A percentile compares a stretch with the other conserved stretches of the same genome.
Evolutionary conservation across 2,888 invertebrate genomes (phyloP).

Genomic region (Philaethria dido): DNA sequence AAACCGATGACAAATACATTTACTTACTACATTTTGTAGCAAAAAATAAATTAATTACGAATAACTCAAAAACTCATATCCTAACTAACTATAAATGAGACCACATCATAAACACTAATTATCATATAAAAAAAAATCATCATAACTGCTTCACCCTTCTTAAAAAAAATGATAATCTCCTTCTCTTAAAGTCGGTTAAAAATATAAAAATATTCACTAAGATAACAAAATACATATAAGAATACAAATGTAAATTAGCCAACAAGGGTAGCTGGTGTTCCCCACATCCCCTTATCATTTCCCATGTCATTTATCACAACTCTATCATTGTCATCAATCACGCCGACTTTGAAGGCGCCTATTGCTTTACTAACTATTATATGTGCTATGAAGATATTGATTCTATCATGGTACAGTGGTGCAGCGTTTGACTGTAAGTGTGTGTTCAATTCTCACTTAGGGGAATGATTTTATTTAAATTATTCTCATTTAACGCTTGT

Average conservation of each 20-base stretch:
- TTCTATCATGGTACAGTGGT: neutral
- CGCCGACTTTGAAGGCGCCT: neutral
- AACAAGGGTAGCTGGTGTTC: slow-evolving; percentile 10
- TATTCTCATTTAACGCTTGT: too few species aligned
- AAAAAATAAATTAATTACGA: too few species aligned
- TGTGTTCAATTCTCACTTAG: neutral
- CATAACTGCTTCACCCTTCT: too few species aligned
- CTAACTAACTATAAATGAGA: too few species aligned
- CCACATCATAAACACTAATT: too few species aligned
- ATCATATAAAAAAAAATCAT: too few species aligned
- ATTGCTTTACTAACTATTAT: neutral
- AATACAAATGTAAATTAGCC: slow-evolving; percentile 22
- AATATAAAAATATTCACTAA: neutral
- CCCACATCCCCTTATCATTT: slow-evolving; percentile 13
- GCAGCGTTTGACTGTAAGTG: neutral
- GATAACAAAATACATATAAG: neutral
- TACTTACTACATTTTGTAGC: too few species aligned
- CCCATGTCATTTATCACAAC: slow-evolving; percentile 16
- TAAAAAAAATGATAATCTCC: too few species aligned
- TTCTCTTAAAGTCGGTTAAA: too few species aligned
- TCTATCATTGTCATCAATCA: slow-evolving; percentile 24
- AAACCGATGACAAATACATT: too few species aligned
- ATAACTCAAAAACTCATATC: too few species aligned
- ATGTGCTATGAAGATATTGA: neutral
- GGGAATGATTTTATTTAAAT: too few species aligned